These are phyloP conservation scores for Cassiopea xamachana DNA, from an alignment of 30 jellyfish, hydroid and myxozoan genomes.

Conservation along the genomic window DNA sequence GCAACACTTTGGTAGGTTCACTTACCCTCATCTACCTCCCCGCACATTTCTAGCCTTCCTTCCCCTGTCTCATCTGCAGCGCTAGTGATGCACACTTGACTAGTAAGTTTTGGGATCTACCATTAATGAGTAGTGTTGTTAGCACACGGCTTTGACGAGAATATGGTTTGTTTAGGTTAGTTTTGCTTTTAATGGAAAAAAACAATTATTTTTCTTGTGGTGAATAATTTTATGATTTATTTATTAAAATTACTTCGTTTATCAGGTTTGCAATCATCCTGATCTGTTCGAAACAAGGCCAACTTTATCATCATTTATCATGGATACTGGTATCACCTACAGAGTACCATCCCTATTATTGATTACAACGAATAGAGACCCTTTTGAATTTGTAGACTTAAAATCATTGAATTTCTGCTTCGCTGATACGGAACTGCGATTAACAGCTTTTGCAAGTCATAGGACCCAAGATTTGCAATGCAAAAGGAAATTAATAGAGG, in stretches of 20 bases:
- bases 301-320: constrained; percentile 81
- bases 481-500: constrained; percentile 69
- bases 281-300: constrained; percentile 96
- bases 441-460: constrained; percentile 88
- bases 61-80: no score
- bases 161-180: no score
- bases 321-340: constrained; percentile 76
- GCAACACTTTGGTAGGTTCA: no score
- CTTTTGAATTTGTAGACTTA: constrained; percentile 74
- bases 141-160: no score
- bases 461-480: constrained; percentile 83
- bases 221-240: no score
- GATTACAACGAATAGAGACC: constrained; percentile 49
- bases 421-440: constrained; percentile 73
- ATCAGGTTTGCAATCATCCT: constrained; percentile 98
- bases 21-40: no score
- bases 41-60: no score
- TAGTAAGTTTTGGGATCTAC: no score
- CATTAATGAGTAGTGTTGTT: no score
- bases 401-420: constrained; percentile 66
- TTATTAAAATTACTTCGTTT: background rate
- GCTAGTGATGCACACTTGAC: no score
- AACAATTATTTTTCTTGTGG: no score
- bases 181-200: no score
- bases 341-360: constrained; percentile 70